A percentile compares a stretch with the other conserved stretches of the same genome.
Evolutionary conservation across 2,888 invertebrate genomes (phyloP).

Genomic region (Habroteleia sp.): DNA sequence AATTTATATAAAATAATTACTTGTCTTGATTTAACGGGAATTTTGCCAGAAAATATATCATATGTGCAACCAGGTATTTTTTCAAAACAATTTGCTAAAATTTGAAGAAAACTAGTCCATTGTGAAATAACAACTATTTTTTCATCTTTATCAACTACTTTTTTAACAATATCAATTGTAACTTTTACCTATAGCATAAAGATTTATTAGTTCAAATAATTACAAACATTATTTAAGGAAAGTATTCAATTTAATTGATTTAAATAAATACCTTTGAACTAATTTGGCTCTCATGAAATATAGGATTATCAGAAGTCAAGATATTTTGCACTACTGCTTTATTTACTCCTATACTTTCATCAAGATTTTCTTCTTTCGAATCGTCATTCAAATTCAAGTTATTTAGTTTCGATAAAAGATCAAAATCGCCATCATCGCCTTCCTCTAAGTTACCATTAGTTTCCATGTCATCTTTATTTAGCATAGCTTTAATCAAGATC

Average conservation of each 20-base stretch:
- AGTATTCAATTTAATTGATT: too few species aligned
- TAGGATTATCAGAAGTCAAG: conserved; percentile 86
- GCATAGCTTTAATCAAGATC: conserved; percentile 87
- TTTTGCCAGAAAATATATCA: conserved; percentile 86
- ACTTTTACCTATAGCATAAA: conserved; percentile 81
- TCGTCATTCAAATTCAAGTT: conserved; percentile 65
- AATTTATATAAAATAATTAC: too few species aligned
- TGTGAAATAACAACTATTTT: conserved; percentile 95
- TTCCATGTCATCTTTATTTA: conserved; percentile 80
- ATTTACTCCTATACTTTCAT: conserved; percentile 81
- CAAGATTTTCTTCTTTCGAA: conserved; percentile 54
- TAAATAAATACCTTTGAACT: conserved; percentile 84
- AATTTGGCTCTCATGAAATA: conserved; percentile 84
- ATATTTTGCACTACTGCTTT: conserved; percentile 84
- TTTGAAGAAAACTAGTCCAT: conserved; percentile 91
- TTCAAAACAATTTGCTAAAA: conserved; percentile 86
- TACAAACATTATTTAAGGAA: too few species aligned
- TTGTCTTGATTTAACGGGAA: conserved; percentile 88
- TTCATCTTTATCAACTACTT: conserved; percentile 82
- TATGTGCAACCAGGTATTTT: conserved; percentile 83
- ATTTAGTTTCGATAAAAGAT: conserved; percentile 63
- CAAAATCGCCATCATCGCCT: conserved; percentile 56
- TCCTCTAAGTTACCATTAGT: conserved; percentile 73
- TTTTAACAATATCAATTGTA: conserved; percentile 83
- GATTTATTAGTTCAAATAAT: background rate